Conservation (phyloP, 2,113 vertebrate genomes). For the Hemiprocne comata region DNA sequence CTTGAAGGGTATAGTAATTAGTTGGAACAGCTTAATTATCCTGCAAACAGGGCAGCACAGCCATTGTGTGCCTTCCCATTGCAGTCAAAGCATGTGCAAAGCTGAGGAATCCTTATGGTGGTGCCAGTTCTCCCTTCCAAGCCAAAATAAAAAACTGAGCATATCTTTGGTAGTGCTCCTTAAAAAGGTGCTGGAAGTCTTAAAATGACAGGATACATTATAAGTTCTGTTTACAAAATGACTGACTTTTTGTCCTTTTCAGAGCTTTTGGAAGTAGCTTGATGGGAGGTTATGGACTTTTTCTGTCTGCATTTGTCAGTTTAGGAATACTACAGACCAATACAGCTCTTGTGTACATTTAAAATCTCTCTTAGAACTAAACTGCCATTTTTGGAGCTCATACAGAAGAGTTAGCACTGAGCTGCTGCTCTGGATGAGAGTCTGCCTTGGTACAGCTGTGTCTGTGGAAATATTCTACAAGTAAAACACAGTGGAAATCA, state of each 20-base stretch:
- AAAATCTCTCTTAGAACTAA: background rate
- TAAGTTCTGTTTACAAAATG: accelerated
- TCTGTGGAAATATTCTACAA: background rate
- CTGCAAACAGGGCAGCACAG: background rate
- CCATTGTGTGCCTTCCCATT: background rate
- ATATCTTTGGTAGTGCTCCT: background rate
- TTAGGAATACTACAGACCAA: accelerated
- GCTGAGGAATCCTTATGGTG: background rate
- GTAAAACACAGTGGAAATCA: background rate
- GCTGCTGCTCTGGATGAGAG: background rate
- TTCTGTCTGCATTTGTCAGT: background rate
- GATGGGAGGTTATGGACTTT: background rate
- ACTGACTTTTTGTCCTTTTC: background rate
- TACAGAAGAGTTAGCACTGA: background rate
- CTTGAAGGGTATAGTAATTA: slow-evolving; percentile 15
- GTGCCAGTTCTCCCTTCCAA: background rate
- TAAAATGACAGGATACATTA: background rate
- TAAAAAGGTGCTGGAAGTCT: background rate
- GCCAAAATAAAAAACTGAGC: background rate
- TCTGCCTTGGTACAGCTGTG: accelerated
- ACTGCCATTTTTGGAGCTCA: accelerated
- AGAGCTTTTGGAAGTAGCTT: background rate
- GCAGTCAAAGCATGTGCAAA: background rate
- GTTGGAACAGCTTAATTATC: slow-evolving; percentile 6
- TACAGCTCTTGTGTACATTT: background rate